phyloP scores from a whole-genome alignment of 2,888 invertebrate genomes.

The Eristalinus sepulchralis region DNA sequence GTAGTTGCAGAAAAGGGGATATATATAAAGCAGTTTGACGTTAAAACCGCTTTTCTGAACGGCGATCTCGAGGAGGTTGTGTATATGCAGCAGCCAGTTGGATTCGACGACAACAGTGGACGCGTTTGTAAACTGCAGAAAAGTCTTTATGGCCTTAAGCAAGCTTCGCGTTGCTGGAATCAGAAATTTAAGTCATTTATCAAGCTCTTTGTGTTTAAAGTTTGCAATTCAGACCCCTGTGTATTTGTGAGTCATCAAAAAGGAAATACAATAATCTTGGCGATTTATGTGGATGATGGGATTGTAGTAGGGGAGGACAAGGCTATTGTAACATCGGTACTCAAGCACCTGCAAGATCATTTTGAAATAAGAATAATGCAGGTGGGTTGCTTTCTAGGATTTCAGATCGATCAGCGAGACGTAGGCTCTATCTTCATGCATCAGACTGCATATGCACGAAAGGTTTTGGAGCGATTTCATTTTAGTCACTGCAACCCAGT shows the following conservation, averaged over 20 bases:
- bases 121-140: constrained; percentile 9
- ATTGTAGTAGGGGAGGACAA: constrained; percentile 39
- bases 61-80: constrained; percentile 7
- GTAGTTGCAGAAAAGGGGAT: constrained; percentile 13
- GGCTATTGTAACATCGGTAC: constrained; percentile 28
- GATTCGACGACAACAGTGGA: background rate
- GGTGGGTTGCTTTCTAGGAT: constrained; percentile 43
- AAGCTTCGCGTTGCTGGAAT: constrained; percentile 54
- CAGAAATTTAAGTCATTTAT: constrained; percentile 66
- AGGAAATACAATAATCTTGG: constrained; percentile 44
- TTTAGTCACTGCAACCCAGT: constrained; percentile 37
- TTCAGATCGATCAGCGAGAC: constrained; percentile 30
- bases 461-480: constrained; percentile 32
- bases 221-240: constrained; percentile 72
- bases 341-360: constrained; percentile 26
- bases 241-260: constrained; percentile 56
- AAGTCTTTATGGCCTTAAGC: constrained; percentile 1
- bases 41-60: constrained; percentile 21
- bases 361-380: constrained; percentile 33
- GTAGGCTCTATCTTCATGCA: constrained; percentile 36
- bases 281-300: constrained; percentile 72
- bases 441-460: constrained; percentile 32
- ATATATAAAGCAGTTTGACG: constrained; percentile 35
- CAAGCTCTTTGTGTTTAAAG: constrained; percentile 60
- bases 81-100: constrained; percentile 9